Evolutionary conservation across 2,113 vertebrate genomes (phyloP).

Genomic region (Eurypyga helias): DNA sequence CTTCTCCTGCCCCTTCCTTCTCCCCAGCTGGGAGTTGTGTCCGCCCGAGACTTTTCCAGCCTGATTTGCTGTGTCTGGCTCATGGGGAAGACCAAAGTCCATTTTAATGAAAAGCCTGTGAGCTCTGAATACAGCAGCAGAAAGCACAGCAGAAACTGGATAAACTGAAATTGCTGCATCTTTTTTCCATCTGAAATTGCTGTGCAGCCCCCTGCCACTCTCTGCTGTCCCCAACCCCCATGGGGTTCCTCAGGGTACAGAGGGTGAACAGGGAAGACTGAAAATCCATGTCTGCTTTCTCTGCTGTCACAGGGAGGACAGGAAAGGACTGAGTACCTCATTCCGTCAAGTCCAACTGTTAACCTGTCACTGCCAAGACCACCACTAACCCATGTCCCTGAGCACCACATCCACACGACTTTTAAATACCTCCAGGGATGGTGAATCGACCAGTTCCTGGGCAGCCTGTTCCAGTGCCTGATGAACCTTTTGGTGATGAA

Average conservation of each 20-base stretch:
- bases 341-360: neutral
- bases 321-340: neutral
- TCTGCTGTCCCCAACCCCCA: neutral
- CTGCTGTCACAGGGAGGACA: neutral
- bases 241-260: accelerated
- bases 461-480: no score
- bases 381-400: no score
- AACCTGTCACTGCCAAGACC: no score
- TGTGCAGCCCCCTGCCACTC: neutral
- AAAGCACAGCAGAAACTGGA: accelerated
- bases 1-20: neutral
- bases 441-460: no score
- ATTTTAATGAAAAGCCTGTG: neutral
- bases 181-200: neutral
- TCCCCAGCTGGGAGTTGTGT: neutral
- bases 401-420: no score
- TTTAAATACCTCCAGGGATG: no score
- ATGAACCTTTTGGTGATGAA: no score
- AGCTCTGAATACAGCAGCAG: neutral
- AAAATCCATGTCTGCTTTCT: neutral
- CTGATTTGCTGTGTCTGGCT: neutral
- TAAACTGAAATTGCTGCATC: neutral
- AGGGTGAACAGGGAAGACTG: neutral
- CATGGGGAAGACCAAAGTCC: neutral
- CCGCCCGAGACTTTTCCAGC: neutral